Evolutionary conservation across 92 coral and sea anemone genomes (phyloP), one percentile per base, ranked within the genome.

Genomic region (Umimayanthus chanpuru): DNA sequence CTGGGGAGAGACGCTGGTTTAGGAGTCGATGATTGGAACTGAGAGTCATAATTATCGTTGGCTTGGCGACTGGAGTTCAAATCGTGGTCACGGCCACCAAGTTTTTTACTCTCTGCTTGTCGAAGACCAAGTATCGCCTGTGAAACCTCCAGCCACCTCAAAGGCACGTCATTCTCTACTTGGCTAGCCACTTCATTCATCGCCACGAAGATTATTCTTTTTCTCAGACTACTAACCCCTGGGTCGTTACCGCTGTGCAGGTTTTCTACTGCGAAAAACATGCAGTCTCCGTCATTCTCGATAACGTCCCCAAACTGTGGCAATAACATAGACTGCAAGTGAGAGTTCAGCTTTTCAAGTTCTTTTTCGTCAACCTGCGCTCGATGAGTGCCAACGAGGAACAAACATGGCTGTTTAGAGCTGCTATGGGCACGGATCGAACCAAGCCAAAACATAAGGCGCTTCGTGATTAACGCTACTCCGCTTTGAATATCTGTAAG

Each of bases 261-360:
- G 81, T 77, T 77, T 77, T 77, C 81, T 44, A 77, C 81, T 9
- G 81, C 81, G 81, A 77, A 77, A 44, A 77, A 77, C 58, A 77
- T 9, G 6, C 81, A 23, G 81, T 77, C 81, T 5, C 56, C 55
- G 12, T 77, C 58, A 77, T n/a, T 39, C 50, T 77, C 81, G 56
- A 77, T 77, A 10, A 77, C 32, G 56, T 77, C 81, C 14, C 81
- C 81, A 77, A 77, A 77, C 81, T 77, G 81, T 9, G 81, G 30
- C 25, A 77, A 43, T 43, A 77, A 41, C 28, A 12, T 44, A 47
- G 58, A 77, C 25, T 77, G 81, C 21, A 77, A 21, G 39, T 43
- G 39, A 21, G 7, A 20, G 58, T 77, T 15, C 29, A 47, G 29
- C 28, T 77, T 36, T 40, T 77, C 14, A 25, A 77, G 38, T 41